phyloP scores from a whole-genome alignment of 1,140 invertebrate genomes.

The Drosophila biarmipes region DNA sequence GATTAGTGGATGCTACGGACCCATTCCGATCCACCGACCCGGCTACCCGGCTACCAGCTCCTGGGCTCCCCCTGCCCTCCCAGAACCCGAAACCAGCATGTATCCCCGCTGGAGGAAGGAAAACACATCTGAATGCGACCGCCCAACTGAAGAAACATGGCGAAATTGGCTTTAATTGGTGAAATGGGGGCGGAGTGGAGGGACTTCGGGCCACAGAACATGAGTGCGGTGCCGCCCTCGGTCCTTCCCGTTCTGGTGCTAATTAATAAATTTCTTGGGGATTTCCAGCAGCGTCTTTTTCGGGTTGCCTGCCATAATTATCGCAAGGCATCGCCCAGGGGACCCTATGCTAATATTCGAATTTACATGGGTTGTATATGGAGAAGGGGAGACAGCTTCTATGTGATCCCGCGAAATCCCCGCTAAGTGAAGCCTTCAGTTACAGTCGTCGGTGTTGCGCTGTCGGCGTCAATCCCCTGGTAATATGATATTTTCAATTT shows the following conservation, averaged over 20 bases:
- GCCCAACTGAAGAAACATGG: slow-evolving; percentile 46
- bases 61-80: not conserved
- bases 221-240: slow-evolving; percentile 7
- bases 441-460: slow-evolving; percentile 40
- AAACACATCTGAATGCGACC: slow-evolving; percentile 57
- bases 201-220: slow-evolving; percentile 37
- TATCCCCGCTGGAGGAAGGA: slow-evolving; percentile 29
- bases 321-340: slow-evolving; percentile 50
- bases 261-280: slow-evolving; percentile 65
- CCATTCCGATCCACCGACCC: slow-evolving; percentile 34
- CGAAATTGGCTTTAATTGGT: slow-evolving; percentile 75
- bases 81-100: slow-evolving; percentile 11
- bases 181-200: slow-evolving; percentile 19
- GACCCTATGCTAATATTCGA: slow-evolving; percentile 53
- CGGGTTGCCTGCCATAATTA: slow-evolving; percentile 44
- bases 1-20: slow-evolving; percentile 65
- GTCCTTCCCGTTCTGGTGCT: slow-evolving; percentile 13
- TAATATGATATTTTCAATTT: slow-evolving; percentile 77
- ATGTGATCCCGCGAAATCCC: slow-evolving; percentile 35
- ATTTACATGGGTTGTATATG: not conserved
- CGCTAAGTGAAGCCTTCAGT: slow-evolving; percentile 61
- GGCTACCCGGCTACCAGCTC: not conserved
- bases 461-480: slow-evolving; percentile 65
- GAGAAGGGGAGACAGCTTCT: slow-evolving; percentile 2
- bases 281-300: slow-evolving; percentile 42